phyloP scores from a whole-genome alignment of 2,888 invertebrate genomes.

The Azorinus chamasolen region DNA sequence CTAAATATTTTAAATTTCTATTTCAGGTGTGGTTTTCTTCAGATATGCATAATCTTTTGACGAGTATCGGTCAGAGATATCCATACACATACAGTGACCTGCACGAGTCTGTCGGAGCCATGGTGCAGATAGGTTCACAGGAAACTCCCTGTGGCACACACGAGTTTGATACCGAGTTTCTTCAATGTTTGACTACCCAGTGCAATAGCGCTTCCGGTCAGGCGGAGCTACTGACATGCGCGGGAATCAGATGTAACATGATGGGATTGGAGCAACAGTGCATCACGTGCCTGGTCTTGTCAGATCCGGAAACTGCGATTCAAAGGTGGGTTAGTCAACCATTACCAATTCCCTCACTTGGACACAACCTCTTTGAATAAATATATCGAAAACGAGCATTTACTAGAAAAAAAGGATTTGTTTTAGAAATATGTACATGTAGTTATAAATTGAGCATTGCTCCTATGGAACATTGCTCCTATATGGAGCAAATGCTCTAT shows the following conservation, averaged over 20 bases:
- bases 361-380: too few relatives aligned
- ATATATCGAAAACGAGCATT: too few relatives aligned
- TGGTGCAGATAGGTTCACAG: conserved; percentile 6
- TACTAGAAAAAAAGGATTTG: too few relatives aligned
- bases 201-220: conserved; percentile 17
- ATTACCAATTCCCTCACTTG: neutral
- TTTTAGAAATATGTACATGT: too few relatives aligned
- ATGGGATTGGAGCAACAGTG: conserved; percentile 54
- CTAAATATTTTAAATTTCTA: too few relatives aligned
- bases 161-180: conserved; percentile 29
- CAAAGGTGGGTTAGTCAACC: neutral
- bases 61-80: conserved; percentile 9
- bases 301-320: conserved; percentile 11
- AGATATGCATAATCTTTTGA: conserved; percentile 47
- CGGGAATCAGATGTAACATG: conserved; percentile 32
- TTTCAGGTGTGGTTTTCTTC: conserved; percentile 59
- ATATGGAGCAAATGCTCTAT: too few relatives aligned
- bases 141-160: conserved; percentile 39
- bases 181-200: conserved; percentile 25
- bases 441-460: too few relatives aligned
- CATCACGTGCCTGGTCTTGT: conserved; percentile 58
- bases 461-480: too few relatives aligned
- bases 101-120: conserved; percentile 27
- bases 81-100: conserved; percentile 59
- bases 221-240: conserved; percentile 33